Conservation (phyloP, 2,113 vertebrate species). For the Pheucticus melanocephalus region DNA sequence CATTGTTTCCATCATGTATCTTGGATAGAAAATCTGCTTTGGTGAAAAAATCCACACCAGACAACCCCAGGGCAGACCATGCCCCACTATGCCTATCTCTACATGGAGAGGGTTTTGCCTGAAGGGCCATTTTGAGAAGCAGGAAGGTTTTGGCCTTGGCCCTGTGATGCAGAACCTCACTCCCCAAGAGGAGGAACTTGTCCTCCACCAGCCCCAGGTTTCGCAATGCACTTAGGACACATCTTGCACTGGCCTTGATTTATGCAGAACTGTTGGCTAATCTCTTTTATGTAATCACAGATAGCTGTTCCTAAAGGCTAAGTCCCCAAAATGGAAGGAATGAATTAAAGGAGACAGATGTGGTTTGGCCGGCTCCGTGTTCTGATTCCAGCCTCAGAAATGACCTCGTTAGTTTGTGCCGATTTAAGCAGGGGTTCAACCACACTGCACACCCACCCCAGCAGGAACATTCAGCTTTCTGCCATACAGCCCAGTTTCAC, state of each 20-base stretch:
- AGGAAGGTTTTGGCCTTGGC: background rate
- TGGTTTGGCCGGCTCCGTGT: background rate
- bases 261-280: conserved; percentile 69
- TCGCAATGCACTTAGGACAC: conserved; percentile 64
- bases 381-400: background rate
- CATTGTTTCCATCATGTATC: background rate
- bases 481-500: background rate
- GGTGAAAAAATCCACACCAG: background rate
- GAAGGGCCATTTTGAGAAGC: background rate
- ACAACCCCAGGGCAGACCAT: background rate
- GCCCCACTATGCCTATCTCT: background rate
- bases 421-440: background rate
- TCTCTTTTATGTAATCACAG: conserved; percentile 67
- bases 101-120: background rate
- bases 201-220: conserved; percentile 43
- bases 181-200: conserved; percentile 45
- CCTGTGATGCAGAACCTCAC: background rate
- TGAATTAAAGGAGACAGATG: conserved; percentile 29
- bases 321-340: conserved; percentile 43
- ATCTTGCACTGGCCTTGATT: conserved; percentile 67
- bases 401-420: background rate
- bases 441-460: background rate
- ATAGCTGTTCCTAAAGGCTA: conserved; percentile 57
- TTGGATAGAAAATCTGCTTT: background rate
- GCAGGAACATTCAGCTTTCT: background rate